These are phyloP conservation scores for Anoura caudifer DNA, from an alignment of 2,113 vertebrate genomes.

Conservation along the genomic window DNA sequence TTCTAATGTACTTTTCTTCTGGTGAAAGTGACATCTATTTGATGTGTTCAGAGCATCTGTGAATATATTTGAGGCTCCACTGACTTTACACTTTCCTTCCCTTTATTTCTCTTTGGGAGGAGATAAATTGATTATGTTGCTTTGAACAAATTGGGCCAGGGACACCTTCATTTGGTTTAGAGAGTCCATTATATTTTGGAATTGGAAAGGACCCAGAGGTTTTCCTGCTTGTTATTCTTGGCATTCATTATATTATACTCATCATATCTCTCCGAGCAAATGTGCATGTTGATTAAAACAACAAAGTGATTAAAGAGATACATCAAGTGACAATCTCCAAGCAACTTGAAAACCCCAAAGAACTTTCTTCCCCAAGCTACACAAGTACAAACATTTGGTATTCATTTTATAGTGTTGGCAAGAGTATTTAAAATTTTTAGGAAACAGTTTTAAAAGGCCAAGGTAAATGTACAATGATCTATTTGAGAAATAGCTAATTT, in stretches of 20 bases:
- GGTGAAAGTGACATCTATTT: conserved; percentile 54
- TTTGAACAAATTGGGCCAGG: conserved; percentile 57
- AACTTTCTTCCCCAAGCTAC: not conserved
- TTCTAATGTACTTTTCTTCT: conserved; percentile 37
- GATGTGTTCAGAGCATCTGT: conserved; percentile 35
- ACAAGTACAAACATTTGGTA: not conserved
- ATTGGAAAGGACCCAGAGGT: conserved; percentile 56
- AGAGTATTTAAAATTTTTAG: not conserved
- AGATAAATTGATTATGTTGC: conserved; percentile 59
- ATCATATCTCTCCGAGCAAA: conserved; percentile 48
- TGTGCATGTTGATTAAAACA: conserved; percentile 64
- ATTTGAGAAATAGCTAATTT: not conserved
- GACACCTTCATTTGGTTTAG: conserved; percentile 60
- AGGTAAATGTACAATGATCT: not conserved
- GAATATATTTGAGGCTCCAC: conserved; percentile 31
- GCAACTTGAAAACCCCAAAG: conserved; percentile 41
- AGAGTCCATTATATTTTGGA: conserved; percentile 69
- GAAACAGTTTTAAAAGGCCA: not conserved
- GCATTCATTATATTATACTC: conserved; percentile 46
- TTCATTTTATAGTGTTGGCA: not conserved
- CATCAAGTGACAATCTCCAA: conserved; percentile 61
- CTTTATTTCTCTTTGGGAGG: conserved; percentile 56
- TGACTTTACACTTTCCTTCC: conserved; percentile 33
- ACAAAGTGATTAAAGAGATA: conserved; percentile 65
- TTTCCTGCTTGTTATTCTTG: conserved; percentile 63